Base-by-base conservation (phyloP, 2,888 invertebrate genomes). In the Chrysina gloriosa region DNA sequence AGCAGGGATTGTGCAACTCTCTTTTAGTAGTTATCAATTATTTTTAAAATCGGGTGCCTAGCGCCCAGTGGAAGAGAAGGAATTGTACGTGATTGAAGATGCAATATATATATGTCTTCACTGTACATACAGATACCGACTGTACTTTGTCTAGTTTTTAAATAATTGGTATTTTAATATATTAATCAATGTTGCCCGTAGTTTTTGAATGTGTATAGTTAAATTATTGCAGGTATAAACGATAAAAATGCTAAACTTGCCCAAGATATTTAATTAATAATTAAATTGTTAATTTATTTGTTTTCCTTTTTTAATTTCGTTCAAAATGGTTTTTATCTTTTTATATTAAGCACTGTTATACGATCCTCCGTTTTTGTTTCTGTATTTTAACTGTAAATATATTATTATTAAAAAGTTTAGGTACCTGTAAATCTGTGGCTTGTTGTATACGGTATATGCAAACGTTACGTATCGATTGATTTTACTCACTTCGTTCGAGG, bases 351-450 rank as follows among this genome's bases (percentile, higher is more conserved):
- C 67, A 66, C 68, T 71, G 67, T 70, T 70, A 69, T 65, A 68
- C 63, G 65, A 63, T 48, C 48, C 63, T 31, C 45, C 34, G 25
- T 52, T 48, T 48, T 63, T 69, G 50, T 65, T 67, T 63, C 42
- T 69, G 45, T 63, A 45, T 48, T 69, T 31, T 29, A 50, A 63
- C 70, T 74, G 83, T 85, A 84, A 84, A 85, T 85, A 85, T 85
- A 67, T 54, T 42, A 65, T 65, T 65, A 61, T 42, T 61, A 42
- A 27, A 65, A 67, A 67, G 61, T 80, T 81, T 82, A 82, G 82
- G 81, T 82, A 82, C 81, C 81, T 82, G 82, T 82, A 81, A 80
- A 82, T 81, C 78, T 81, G 80, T 82, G 80, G 82, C 83, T 83
- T 83, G 78, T 80, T 81, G 81, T 82, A 82, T 82, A 82, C 81